Evolutionary conservation across 2,888 invertebrate species (phyloP).

Genomic region (Alviniconcha strummeri): DNA sequence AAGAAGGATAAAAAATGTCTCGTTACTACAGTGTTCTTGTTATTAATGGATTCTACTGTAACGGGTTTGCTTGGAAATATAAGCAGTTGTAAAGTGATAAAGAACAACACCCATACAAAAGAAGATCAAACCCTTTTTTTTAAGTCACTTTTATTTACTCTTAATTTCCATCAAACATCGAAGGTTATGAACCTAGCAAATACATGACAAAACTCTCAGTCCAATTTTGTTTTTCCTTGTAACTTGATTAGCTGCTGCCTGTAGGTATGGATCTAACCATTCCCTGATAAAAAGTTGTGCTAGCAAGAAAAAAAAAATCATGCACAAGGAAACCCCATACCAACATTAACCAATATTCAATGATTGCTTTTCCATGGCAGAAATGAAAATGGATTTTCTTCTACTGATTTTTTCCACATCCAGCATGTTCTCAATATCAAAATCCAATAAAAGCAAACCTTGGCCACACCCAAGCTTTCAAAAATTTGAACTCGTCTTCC

Average conservation of each 20-base stretch:
- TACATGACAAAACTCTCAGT: neutral
- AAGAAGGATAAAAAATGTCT: too few species aligned
- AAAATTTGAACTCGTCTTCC: too few species aligned
- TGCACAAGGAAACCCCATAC: neutral
- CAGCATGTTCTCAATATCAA: neutral
- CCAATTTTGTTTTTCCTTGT: neutral
- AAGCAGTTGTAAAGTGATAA: too few species aligned
- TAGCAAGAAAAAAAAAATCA: neutral
- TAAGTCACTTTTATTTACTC: neutral
- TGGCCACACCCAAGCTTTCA: too few species aligned
- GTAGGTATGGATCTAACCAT: conserved; percentile 29
- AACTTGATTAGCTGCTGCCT: conserved; percentile 30
- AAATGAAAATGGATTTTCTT: neutral
- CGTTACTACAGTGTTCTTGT: too few species aligned
- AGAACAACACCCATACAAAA: too few species aligned
- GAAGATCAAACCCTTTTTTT: too few species aligned
- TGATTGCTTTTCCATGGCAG: neutral
- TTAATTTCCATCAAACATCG: conserved; percentile 21
- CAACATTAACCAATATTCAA: neutral
- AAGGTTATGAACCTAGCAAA: conserved; percentile 1
- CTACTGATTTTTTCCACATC: neutral
- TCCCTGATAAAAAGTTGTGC: conserved; percentile 27
- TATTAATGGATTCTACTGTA: too few species aligned
- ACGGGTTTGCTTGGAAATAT: too few species aligned
- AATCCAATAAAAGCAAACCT: neutral